phyloP scores from a whole-genome alignment of 2,888 invertebrate genomes.

The Drosophila vallismaia region DNA sequence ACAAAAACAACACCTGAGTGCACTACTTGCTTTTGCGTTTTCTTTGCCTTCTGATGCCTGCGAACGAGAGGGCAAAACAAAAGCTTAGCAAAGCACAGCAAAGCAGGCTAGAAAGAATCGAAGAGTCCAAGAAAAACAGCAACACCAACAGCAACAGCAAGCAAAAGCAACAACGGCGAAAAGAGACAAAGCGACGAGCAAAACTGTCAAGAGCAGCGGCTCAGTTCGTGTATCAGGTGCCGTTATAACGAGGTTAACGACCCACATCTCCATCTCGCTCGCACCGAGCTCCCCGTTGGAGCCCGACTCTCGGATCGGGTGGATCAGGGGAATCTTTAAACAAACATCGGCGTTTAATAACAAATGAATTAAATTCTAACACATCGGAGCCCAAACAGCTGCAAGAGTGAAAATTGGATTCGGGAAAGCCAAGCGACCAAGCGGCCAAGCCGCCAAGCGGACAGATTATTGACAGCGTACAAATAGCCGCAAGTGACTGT shows the following conservation, averaged over 20 bases:
- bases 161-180: constrained; percentile 41
- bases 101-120: constrained; percentile 50
- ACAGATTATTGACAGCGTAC: constrained; percentile 70
- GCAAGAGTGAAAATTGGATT: constrained; percentile 62
- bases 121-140: constrained; percentile 13
- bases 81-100: background rate
- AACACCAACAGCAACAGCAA: constrained; percentile 7
- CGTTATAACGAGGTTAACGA: constrained; percentile 81
- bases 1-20: constrained; percentile 32
- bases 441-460: constrained; percentile 58
- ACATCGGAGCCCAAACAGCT: constrained; percentile 35
- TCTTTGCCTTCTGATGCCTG: constrained; percentile 34
- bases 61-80: constrained; percentile 17
- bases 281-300: constrained; percentile 14
- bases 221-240: constrained; percentile 63
- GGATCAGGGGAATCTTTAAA: constrained; percentile 42
- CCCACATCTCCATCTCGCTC: constrained; percentile 63
- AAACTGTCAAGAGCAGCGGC: constrained; percentile 67
- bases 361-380: constrained; percentile 66
- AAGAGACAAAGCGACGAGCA: constrained; percentile 62
- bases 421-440: constrained; percentile 49
- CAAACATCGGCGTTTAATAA: constrained; percentile 56
- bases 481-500: constrained; percentile 46
- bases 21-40: constrained; percentile 32
- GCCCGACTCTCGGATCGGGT: constrained; percentile 5